Conservation (phyloP, 35 echinoderm and acorn worm species). For the Amphiura filiformis region DNA sequence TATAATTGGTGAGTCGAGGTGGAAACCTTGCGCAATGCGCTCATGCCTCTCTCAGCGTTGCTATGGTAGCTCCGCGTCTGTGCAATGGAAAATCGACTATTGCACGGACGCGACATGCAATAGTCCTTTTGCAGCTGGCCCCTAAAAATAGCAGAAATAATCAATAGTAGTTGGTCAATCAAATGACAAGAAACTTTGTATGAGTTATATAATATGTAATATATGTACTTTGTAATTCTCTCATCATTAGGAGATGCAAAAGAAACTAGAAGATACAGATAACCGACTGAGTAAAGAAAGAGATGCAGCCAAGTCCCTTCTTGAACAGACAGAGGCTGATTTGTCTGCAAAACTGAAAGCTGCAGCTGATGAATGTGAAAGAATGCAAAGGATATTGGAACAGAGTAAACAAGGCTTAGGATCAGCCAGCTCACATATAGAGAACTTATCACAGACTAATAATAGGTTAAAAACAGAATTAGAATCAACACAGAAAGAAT, state of each 20-base stretch:
- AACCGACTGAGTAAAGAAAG: slow-evolving; percentile 49
- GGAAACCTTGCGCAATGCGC: no score
- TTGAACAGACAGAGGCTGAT: slow-evolving; percentile 48
- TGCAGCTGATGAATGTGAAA: slow-evolving; percentile 70
- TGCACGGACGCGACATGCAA: no score
- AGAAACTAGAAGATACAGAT: slow-evolving; percentile 57
- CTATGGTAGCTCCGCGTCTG: no score
- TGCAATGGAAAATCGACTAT: no score
- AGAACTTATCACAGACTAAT: slow-evolving; percentile 56
- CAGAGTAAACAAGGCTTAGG: slow-evolving; percentile 85
- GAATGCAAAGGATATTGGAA: slow-evolving; percentile 60
- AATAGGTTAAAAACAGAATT: slow-evolving; percentile 63
- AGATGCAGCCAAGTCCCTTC: slow-evolving; percentile 49
- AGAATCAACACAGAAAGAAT: slow-evolving; percentile 64
- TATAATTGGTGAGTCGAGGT: no score
- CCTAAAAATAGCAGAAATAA: no score
- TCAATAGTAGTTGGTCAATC: no score
- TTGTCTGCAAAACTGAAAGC: slow-evolving; percentile 62
- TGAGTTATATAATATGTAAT: no score
- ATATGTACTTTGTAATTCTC: not conserved
- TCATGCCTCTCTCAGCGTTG: no score
- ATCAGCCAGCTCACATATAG: slow-evolving; percentile 81
- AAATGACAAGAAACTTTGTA: no score
- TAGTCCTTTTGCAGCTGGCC: no score
- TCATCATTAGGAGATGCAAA: slow-evolving; percentile 62